Base-by-base conservation (phyloP, 1,140 invertebrate species). In the Intoshia linei region DNA sequence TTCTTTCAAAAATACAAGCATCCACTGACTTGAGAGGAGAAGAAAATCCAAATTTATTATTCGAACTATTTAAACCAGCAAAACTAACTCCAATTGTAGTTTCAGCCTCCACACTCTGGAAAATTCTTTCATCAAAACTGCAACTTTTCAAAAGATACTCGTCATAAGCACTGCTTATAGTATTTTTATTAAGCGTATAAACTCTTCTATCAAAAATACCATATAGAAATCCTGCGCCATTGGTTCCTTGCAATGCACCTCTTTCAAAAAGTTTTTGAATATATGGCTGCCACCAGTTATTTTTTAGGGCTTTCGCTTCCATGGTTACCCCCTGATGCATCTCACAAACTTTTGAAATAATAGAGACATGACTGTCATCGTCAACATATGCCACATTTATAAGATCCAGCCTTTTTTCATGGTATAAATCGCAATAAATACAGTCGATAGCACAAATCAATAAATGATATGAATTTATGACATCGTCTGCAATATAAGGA, bases 61-160 rank as follows among this genome's bases (percentile, higher is more conserved):
- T n/a, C n/a, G n/a, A n/a, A n/a, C n/a, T 17, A 32, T 7, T 17
- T n/a, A 10, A 11, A 32, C 6, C 30, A 32, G 14, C 17, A 34
- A 4, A 18, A 15, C 7, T 32, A 19, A 34, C 33, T n/a, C 70
- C 71, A 41, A 74, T 70, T 47, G 73, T 70, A 44, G 66, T 65
- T 44, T 64, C 65, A 1, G 71, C 67, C 51, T 69, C 66, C 17
- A 67, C 62, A 29, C 62, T 66, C 50, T 63, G 46, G 60, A 90
- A 79, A 50, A 92, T 76, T 49, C 79, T 66, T 58, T 95, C 84
- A 50, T 95, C 83, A 57, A 92, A 81, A 60, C 90, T 78, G 3
- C 79, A 78, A 36, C 73, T 70, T 51, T 68, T 79, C 11, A 87
- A 55, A 24, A 90, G 71, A 56, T 74, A 75, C 42, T 73, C 71